Base-by-base conservation (phyloP, 2,888 invertebrate species). In the Chouioia cunea region DNA sequence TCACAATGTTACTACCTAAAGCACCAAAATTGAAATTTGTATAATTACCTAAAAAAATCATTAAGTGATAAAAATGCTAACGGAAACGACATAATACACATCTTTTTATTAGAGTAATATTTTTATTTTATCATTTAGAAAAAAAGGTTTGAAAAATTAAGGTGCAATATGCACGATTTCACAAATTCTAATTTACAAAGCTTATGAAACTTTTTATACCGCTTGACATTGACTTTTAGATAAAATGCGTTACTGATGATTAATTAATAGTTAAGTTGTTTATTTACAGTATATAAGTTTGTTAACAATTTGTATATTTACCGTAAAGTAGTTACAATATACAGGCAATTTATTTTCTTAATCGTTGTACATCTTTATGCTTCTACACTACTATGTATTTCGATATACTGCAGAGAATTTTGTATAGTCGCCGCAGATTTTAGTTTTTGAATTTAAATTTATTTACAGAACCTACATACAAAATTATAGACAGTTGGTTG, bases 391-490 rank as follows among this genome's bases (percentile, higher is more conserved):
- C 74, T 74, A 75, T 74, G 57, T 75, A 69, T 73, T 50, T 48
- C 60, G 65, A 74, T 67, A 70, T 68, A 71, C 43, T 66, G 63
- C 48, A 52, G 63, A 73, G 70, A 56, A 73, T 73, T 36, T 46
- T 70, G 70, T 65, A 63, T 53, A 64, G 27, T 65, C 65, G 74
- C 67, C 69, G 63, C 66, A 72, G 59, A 75, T 59, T 68, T 71
- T 67, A 57, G 22, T 73, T 64, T 6, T 47, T 20, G 58, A 57
- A 20, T 43, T 73, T 36, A 36, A 36, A 6, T 36, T 36, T 83
- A 84, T 84, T 82, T 84, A 84, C 82, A 83, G 79, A 80, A 80
- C 78, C 80, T 80, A 81, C 80, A 80, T 82, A 83, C 79, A 82
- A 83, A 83, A 82, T 83, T 83, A 83, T 83, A 81, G 82, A 83